These are phyloP conservation scores for Meteorus colon DNA, from an alignment of 2,888 invertebrate genomes.

Conservation along the genomic window DNA sequence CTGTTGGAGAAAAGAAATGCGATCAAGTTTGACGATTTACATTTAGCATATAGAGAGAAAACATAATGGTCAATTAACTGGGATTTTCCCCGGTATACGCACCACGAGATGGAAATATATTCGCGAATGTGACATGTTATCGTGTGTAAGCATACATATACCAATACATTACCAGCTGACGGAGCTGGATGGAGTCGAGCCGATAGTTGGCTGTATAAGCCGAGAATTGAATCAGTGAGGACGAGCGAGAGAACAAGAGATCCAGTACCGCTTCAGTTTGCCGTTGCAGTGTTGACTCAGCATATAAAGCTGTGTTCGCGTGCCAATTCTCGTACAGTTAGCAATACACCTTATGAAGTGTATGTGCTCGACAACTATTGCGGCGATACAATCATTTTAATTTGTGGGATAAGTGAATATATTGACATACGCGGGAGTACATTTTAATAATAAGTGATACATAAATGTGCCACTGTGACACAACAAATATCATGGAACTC, in stretches of 20 bases:
- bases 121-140: neutral
- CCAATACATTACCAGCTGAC: neutral
- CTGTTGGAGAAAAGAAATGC: neutral
- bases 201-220: slow-evolving; percentile 8
- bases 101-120: slow-evolving; percentile 21
- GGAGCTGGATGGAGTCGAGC: neutral
- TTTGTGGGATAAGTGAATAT: neutral
- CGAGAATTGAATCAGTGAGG: slow-evolving; percentile 27
- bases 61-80: slow-evolving; percentile 43
- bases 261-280: slow-evolving; percentile 34
- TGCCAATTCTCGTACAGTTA: slow-evolving; percentile 48
- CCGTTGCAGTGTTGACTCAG: slow-evolving; percentile 33
- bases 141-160: slow-evolving; percentile 18
- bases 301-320: slow-evolving; percentile 50
- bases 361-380: slow-evolving; percentile 19
- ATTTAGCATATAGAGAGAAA: neutral
- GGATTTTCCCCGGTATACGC: slow-evolving; percentile 49
- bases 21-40: neutral
- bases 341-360: slow-evolving; percentile 43
- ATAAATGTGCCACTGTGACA: no score
- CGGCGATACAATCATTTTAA: neutral
- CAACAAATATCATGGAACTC: slow-evolving; percentile 1
- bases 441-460: no score
- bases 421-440: no score
- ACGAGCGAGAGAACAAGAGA: slow-evolving; percentile 39